Evolutionary conservation across 1,140 invertebrate species (phyloP).

Genomic region (Panagrolaimus sp.): DNA sequence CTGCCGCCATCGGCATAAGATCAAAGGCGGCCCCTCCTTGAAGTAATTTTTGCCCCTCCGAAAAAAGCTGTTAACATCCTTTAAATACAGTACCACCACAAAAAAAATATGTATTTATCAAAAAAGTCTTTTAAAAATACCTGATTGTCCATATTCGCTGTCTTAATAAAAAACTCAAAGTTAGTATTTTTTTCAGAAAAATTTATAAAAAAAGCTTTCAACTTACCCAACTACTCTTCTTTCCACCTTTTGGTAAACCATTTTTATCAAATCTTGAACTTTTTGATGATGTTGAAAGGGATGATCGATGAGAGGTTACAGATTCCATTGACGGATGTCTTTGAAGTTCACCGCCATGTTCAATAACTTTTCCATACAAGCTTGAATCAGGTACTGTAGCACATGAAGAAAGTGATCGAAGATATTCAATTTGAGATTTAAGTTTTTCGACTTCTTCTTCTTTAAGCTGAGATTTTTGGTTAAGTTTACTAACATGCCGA

Average conservation of each 20-base stretch:
- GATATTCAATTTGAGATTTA: constrained; percentile 39
- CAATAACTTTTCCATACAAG: background rate
- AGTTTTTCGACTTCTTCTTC: constrained; percentile 37
- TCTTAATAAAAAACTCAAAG: constrained; percentile 28
- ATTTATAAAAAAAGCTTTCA: constrained; percentile 15
- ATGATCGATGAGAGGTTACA: constrained; percentile 24
- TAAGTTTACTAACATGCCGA: constrained; percentile 3
- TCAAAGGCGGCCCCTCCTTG: no score
- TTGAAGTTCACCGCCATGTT: constrained; percentile 21
- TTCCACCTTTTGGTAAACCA: background rate
- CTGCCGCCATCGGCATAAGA: no score
- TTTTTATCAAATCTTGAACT: constrained; percentile 15
- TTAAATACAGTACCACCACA: background rate
- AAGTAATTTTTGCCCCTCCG: no score
- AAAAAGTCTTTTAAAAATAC: constrained; percentile 27
- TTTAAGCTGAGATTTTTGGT: constrained; percentile 21
- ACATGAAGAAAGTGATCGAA: constrained; percentile 30
- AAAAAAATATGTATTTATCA: no score
- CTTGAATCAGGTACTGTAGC: constrained; percentile 4
- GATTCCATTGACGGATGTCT: constrained; percentile 38
- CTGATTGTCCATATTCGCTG: constrained; percentile 38
- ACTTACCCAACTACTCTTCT: constrained; percentile 42
- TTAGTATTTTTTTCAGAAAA: background rate
- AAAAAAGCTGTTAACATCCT: no score
- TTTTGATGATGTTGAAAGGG: constrained; percentile 10